phyloP scores from a whole-genome alignment of 1,140 invertebrate species.

The Gonatopus flavifemur region DNA sequence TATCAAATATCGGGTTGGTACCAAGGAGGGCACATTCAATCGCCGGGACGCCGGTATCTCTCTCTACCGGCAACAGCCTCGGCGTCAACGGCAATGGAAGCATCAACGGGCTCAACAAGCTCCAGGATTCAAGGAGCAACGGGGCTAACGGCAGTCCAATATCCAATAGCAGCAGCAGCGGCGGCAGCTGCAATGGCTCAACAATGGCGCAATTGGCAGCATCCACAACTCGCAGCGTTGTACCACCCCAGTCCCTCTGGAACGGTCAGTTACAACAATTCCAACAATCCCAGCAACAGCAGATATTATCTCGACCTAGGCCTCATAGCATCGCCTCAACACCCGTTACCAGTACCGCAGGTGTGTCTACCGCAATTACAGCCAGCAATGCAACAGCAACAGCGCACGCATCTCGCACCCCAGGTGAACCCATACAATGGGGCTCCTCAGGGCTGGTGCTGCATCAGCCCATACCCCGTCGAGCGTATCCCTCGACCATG shows the following conservation, averaged over 20 bases:
- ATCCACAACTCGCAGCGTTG: constrained; percentile 38
- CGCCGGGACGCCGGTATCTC: constrained; percentile 41
- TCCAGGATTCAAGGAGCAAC: constrained; percentile 23
- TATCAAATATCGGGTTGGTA: constrained; percentile 26
- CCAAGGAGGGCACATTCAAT: constrained; percentile 47
- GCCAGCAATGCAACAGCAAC: constrained; percentile 25
- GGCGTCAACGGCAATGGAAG: constrained; percentile 29
- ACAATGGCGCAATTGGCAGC: constrained; percentile 21
- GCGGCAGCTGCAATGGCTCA: constrained; percentile 1
- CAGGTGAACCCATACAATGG: constrained; percentile 46
- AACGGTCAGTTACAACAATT: constrained; percentile 45
- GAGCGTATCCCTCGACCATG: constrained; percentile 50
- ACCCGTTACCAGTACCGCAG: constrained; percentile 37
- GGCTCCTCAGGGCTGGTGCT: constrained; percentile 47
- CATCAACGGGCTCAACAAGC: constrained; percentile 27
- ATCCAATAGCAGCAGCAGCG: neutral
- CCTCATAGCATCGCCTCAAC: constrained; percentile 56
- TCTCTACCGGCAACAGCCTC: constrained; percentile 21
- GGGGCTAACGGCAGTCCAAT: constrained; percentile 14
- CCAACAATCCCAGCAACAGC: constrained; percentile 22
- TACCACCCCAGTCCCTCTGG: constrained; percentile 52
- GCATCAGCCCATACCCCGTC: constrained; percentile 48
- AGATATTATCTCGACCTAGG: constrained; percentile 43
- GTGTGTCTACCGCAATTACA: constrained; percentile 36
- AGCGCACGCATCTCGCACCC: constrained; percentile 31